Evolutionary conservation across 2,113 vertebrate species (phyloP).

Genomic region (Melierax canorus): DNA sequence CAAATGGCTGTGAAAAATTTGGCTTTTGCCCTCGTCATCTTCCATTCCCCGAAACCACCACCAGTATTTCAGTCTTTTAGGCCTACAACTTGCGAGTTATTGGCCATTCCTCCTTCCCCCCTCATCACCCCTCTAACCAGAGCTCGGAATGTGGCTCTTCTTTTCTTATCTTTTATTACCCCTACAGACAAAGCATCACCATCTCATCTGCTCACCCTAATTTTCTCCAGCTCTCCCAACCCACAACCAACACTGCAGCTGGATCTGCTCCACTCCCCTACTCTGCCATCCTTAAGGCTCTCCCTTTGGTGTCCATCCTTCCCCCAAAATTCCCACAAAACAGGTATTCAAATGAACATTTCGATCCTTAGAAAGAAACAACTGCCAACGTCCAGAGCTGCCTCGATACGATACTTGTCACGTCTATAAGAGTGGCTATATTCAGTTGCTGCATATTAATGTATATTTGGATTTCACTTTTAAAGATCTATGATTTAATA

Average conservation of each 20-base stretch:
- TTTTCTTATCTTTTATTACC: neutral
- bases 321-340: neutral
- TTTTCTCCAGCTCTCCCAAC: neutral
- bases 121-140: neutral
- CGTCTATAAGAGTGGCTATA: constrained; percentile 3
- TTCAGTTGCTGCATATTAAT: neutral
- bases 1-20: neutral
- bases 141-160: neutral
- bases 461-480: constrained; percentile 57
- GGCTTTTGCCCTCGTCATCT: neutral
- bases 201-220: neutral
- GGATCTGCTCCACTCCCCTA: neutral
- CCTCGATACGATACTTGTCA: neutral
- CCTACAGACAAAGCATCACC: neutral
- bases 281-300: neutral
- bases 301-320: neutral
- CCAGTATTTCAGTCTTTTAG: neutral
- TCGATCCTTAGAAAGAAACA: constrained; percentile 1
- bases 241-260: neutral
- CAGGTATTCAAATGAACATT: neutral
- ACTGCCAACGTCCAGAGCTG: constrained; percentile 12
- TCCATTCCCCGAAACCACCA: neutral
- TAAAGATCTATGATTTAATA: constrained; percentile 64
- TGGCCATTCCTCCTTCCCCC: neutral
- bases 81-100: neutral